Evolutionary conservation across 2,888 invertebrate species (phyloP).

Genomic region (Drosophila maculinotata): DNA sequence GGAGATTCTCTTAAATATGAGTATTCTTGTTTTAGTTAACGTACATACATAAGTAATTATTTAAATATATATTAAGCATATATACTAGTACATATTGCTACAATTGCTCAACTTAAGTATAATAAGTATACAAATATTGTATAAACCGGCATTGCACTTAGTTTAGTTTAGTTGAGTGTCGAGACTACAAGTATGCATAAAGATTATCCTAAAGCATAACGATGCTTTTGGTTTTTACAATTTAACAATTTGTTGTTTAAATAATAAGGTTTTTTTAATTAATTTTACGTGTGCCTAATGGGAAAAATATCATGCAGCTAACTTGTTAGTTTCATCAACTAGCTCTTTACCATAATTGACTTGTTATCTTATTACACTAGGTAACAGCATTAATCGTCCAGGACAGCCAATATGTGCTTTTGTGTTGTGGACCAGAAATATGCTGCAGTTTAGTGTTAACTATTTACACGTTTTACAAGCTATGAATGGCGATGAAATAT

Average conservation of each 20-base stretch:
- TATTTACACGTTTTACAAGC: slow-evolving; percentile 46
- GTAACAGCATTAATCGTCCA: neutral
- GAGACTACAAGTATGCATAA: slow-evolving; percentile 6
- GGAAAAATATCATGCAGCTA: slow-evolving; percentile 19
- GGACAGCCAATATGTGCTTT: neutral
- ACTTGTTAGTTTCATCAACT: slow-evolving; percentile 44
- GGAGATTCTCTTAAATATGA: slow-evolving; percentile 47
- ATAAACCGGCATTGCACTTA: slow-evolving; percentile 53
- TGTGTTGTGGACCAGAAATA: neutral
- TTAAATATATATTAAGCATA: too few species aligned
- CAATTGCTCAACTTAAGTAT: slow-evolving; percentile 18
- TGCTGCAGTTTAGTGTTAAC: slow-evolving; percentile 19
- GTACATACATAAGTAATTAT: slow-evolving; percentile 18
- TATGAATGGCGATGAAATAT: slow-evolving; percentile 58
- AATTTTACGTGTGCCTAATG: slow-evolving; percentile 1
- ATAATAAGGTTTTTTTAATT: neutral
- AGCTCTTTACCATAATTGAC: slow-evolving; percentile 15
- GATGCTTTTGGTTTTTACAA: slow-evolving; percentile 2
- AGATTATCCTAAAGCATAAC: slow-evolving; percentile 15
- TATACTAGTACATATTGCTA: slow-evolving; percentile 22
- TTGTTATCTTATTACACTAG: slow-evolving; percentile 16
- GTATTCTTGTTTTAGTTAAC: slow-evolving; percentile 45
- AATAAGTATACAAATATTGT: slow-evolving; percentile 58
- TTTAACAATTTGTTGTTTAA: neutral
- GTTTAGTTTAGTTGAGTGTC: slow-evolving; percentile 31